phyloP scores from a whole-genome alignment of 2,113 vertebrate species.

The Empidonax traillii region DNA sequence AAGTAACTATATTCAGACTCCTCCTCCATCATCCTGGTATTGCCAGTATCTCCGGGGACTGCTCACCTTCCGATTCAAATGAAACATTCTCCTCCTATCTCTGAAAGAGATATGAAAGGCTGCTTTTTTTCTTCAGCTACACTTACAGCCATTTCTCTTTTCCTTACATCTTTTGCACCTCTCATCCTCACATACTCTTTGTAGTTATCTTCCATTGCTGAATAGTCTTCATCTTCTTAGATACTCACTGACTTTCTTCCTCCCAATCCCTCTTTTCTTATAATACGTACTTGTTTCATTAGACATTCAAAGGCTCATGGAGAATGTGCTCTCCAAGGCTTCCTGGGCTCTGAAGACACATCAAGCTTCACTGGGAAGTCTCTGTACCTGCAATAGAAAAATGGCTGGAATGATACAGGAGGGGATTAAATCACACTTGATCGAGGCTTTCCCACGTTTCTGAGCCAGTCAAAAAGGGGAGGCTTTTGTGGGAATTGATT shows the following conservation, averaged over 20 bases:
- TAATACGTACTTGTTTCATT: background rate
- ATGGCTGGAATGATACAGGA: background rate
- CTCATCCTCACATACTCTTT: background rate
- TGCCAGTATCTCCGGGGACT: background rate
- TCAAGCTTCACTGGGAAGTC: rapidly evolving
- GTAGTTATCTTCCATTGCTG: background rate
- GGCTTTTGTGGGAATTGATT: background rate
- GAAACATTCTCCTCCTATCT: background rate
- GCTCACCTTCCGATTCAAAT: background rate
- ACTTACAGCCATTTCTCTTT: background rate
- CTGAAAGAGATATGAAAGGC: background rate
- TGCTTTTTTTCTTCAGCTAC: background rate
- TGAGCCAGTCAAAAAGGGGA: background rate
- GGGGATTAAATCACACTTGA: background rate
- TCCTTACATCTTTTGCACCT: background rate
- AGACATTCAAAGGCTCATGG: background rate
- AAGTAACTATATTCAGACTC: background rate
- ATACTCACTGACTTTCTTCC: background rate
- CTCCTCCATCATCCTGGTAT: background rate
- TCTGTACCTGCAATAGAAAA: background rate
- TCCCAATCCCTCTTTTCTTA: background rate
- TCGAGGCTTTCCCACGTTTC: background rate
- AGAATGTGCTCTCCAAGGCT: background rate
- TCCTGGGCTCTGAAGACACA: background rate
- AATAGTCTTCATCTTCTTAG: background rate